phyloP scores from a whole-genome alignment of 1,140 invertebrate species.

The Oreohelix idahoensis region DNA sequence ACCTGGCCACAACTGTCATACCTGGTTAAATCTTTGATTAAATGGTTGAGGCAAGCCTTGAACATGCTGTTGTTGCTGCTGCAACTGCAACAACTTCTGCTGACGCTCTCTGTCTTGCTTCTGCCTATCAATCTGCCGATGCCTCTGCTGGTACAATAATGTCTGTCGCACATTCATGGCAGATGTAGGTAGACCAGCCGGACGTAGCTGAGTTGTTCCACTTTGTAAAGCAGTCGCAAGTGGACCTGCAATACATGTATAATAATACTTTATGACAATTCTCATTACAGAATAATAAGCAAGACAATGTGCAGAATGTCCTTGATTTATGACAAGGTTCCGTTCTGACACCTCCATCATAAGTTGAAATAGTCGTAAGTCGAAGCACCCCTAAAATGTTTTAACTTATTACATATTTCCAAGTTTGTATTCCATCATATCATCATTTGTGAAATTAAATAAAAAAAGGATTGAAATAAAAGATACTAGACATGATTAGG shows the following conservation, averaged over 20 bases:
- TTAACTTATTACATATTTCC: too few relatives aligned
- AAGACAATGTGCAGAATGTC: too few relatives aligned
- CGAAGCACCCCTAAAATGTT: too few relatives aligned
- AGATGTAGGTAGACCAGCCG: background rate
- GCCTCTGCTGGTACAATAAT: constrained; percentile 17
- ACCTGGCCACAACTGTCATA: background rate
- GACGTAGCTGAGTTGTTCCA: background rate
- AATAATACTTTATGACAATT: too few relatives aligned
- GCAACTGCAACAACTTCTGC: background rate
- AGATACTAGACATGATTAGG: too few relatives aligned
- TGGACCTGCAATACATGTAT: constrained; percentile 2
- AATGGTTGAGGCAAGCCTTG: constrained; percentile 11
- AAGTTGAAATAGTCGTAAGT: too few relatives aligned
- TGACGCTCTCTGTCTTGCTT: background rate
- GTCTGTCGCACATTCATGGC: constrained; percentile 12
- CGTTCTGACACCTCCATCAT: too few relatives aligned
- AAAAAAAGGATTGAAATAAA: too few relatives aligned
- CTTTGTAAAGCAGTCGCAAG: constrained; percentile 14
- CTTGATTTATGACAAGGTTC: too few relatives aligned
- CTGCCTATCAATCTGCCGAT: constrained; percentile 22
- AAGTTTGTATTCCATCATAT: too few relatives aligned
- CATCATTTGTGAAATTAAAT: too few relatives aligned
- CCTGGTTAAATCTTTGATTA: constrained; percentile 28
- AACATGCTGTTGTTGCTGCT: constrained; percentile 25
- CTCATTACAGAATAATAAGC: too few relatives aligned